Evolutionary conservation across 2,113 vertebrate species (phyloP).

Genomic region (Brachionichthys hirsutus): DNA sequence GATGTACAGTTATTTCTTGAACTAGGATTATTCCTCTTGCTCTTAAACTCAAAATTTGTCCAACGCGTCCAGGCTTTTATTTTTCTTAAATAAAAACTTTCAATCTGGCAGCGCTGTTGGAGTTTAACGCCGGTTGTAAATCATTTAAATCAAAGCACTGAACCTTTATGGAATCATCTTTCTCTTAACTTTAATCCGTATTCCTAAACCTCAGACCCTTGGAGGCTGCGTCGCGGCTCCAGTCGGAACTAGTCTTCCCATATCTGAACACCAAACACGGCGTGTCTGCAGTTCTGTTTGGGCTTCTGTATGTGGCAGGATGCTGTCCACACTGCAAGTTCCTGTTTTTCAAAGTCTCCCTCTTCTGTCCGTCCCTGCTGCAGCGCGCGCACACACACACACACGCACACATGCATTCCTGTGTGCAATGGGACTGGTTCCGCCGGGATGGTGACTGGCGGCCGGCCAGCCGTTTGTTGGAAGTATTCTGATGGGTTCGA

Average conservation of each 20-base stretch:
- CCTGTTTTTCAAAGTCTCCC: constrained; percentile 67
- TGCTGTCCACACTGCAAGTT: constrained; percentile 10
- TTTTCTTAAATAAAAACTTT: too few relatives aligned
- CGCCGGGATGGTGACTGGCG: not conserved
- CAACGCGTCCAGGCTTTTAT: too few relatives aligned
- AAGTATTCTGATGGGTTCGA: constrained; percentile 32
- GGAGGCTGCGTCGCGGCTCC: not conserved
- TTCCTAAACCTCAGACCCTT: too few relatives aligned
- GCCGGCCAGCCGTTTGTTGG: not conserved
- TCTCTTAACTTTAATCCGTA: too few relatives aligned
- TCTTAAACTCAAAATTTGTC: too few relatives aligned
- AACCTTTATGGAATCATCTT: too few relatives aligned
- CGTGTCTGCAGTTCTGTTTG: too few relatives aligned
- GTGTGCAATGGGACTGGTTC: not conserved
- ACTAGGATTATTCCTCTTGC: not conserved
- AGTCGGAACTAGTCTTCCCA: constrained; percentile 2
- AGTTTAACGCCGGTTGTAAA: too few relatives aligned
- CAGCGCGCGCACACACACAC: constrained; percentile 39
- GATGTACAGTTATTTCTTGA: too few relatives aligned
- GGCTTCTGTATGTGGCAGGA: fast-evolving
- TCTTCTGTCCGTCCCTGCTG: constrained; percentile 16
- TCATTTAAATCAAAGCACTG: too few relatives aligned
- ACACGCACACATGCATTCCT: constrained; percentile 40
- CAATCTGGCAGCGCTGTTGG: too few relatives aligned
- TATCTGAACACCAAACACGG: constrained; percentile 10